Conservation (phyloP, 2,113 vertebrate species). For the Neotoma lepida region DNA sequence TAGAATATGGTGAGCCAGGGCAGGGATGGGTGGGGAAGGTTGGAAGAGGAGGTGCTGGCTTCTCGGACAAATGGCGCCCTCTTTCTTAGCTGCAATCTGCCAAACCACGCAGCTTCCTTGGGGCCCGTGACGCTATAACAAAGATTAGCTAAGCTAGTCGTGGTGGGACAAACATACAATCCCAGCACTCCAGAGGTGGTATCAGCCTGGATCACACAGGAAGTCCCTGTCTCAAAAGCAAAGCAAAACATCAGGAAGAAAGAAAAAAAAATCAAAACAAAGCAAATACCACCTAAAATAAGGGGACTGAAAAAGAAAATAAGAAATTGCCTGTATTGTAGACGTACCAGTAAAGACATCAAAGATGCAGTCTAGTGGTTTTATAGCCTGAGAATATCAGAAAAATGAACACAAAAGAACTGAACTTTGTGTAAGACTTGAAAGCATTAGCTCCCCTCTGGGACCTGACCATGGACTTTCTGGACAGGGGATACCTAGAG, state of each 20-base stretch:
- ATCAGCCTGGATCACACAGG: neutral
- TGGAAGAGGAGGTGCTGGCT: neutral
- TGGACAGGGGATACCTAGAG: neutral
- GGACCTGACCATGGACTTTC: neutral
- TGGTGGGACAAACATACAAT: neutral
- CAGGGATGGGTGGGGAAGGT: neutral
- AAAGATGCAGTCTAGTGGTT: neutral
- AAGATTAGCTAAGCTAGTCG: neutral
- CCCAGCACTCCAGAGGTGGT: neutral
- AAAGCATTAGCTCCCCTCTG: neutral
- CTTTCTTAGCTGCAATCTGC: neutral
- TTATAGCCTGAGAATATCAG: neutral
- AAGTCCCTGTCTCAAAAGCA: neutral
- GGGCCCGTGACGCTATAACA: neutral
- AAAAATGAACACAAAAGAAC: neutral
- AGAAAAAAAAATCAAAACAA: neutral
- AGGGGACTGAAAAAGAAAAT: neutral
- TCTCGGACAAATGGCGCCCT: neutral
- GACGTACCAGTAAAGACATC: neutral
- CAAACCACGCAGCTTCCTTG: conserved; percentile 11
- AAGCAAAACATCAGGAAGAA: neutral
- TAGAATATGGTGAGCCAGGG: neutral
- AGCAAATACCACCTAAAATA: neutral
- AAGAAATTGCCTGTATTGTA: neutral
- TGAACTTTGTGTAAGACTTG: neutral